Conservation (phyloP, 2,113 vertebrate genomes). For the Todiramphus chloris region DNA sequence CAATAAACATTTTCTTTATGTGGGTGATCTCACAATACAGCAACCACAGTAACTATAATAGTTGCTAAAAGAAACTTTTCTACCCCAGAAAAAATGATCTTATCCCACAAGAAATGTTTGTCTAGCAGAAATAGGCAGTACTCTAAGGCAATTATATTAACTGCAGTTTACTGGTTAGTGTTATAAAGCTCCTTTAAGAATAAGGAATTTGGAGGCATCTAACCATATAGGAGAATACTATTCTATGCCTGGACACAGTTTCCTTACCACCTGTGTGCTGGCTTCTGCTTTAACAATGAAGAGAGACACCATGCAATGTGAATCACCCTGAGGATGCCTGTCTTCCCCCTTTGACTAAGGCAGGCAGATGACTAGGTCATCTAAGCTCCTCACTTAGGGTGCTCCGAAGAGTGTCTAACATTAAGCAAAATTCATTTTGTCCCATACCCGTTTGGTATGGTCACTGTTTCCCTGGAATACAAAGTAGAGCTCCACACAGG, state of each 20-base stretch:
- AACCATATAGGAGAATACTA: not conserved
- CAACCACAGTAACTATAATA: constrained; percentile 33
- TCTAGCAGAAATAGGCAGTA: not conserved
- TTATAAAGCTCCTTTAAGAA: not conserved
- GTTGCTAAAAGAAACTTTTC: constrained; percentile 6
- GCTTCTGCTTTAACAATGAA: not conserved
- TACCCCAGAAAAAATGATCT: not conserved
- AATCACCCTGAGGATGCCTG: not conserved
- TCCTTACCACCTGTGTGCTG: not conserved
- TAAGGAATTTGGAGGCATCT: not conserved
- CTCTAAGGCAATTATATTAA: not conserved
- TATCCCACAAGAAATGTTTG: constrained; percentile 35
- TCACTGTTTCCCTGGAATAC: not conserved
- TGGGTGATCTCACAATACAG: constrained; percentile 45
- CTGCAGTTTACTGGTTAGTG: not conserved
- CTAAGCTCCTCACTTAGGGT: not conserved
- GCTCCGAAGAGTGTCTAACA: not conserved
- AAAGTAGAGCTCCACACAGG: not conserved
- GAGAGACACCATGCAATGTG: not conserved
- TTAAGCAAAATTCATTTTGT: not conserved
- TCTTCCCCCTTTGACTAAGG: not conserved
- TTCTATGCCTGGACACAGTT: not conserved
- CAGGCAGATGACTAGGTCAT: not conserved
- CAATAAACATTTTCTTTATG: constrained; percentile 65
- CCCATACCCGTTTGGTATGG: not conserved